Evolutionary conservation across 2,113 vertebrate species (phyloP).

Genomic region (Merops nubicus): DNA sequence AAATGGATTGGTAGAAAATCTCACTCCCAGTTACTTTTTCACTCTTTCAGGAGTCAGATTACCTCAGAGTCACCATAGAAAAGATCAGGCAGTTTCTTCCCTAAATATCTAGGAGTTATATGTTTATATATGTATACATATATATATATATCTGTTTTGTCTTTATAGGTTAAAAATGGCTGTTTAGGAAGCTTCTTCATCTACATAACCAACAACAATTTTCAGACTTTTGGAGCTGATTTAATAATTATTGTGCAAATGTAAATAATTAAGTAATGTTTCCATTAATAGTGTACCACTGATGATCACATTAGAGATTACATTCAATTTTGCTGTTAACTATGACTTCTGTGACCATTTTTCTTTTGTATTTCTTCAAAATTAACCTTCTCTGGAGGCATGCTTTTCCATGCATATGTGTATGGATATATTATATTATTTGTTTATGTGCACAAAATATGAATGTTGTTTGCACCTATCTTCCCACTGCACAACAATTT

Average conservation of each 20-base stretch:
- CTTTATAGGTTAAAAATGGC: too few relatives aligned
- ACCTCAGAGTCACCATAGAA: neutral
- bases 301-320: neutral
- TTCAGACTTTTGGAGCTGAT: neutral
- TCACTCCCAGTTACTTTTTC: neutral
- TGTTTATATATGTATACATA: too few relatives aligned
- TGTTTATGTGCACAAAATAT: neutral
- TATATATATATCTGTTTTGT: too few relatives aligned
- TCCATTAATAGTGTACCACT: neutral
- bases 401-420: accelerated
- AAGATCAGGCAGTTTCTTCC: neutral
- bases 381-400: neutral
- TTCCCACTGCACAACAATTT: neutral
- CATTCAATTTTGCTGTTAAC: neutral
- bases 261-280: neutral
- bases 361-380: neutral
- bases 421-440: neutral
- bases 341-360: neutral
- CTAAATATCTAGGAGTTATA: neutral
- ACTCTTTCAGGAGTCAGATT: neutral
- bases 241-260: neutral
- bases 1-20: neutral
- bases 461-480: neutral
- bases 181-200: neutral
- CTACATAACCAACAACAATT: neutral